Conservation (phyloP, 2,797 vertebrate genomes). For the Myotis findleyi region DNA sequence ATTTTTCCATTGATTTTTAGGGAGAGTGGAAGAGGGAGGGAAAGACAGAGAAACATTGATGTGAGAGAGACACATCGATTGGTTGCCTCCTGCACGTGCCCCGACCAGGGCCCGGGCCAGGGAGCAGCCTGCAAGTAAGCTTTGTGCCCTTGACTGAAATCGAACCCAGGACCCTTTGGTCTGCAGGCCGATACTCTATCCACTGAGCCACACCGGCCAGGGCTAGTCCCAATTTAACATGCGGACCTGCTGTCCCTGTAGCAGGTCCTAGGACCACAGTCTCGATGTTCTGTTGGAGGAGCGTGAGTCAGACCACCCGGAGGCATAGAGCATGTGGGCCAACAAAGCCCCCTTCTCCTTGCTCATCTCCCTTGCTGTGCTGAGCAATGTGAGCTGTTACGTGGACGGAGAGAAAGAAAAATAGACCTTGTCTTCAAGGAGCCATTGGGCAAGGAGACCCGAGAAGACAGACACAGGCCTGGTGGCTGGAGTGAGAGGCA, state of each 20-base stretch:
- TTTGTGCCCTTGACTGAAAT: no score
- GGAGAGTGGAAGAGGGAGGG: no score
- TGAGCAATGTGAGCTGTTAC: background rate
- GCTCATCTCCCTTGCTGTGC: accelerated
- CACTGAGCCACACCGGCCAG: no score
- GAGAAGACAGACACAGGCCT: background rate
- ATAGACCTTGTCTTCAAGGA: background rate
- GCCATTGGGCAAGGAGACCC: background rate
- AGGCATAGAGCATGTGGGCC: accelerated
- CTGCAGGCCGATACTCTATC: no score
- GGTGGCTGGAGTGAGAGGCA: background rate
- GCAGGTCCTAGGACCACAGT: background rate
- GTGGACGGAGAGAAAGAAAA: slow-evolving; percentile 78
- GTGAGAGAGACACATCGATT: no score
- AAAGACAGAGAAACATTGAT: no score
- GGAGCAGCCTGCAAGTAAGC: no score
- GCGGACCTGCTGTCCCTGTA: background rate
- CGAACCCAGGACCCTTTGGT: no score
- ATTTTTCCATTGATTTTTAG: no score
- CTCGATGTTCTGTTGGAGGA: background rate
- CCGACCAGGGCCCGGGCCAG: no score
- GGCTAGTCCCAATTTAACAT: background rate
- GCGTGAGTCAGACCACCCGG: background rate
- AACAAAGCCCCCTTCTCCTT: background rate
- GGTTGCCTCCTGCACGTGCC: no score